Evolutionary conservation across 2,888 invertebrate genomes (phyloP).

Genomic region (Leistus spinibarbis): DNA sequence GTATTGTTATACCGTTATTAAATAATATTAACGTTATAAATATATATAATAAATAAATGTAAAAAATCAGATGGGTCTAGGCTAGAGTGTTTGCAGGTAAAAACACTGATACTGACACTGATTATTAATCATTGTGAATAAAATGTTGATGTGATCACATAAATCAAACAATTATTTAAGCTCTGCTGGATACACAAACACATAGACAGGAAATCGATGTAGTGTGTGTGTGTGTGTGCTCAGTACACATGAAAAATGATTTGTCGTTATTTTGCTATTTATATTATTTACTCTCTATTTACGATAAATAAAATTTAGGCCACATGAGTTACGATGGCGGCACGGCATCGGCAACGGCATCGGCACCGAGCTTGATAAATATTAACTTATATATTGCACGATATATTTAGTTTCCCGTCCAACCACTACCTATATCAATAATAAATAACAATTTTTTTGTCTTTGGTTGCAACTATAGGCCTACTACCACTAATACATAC

Average conservation of each 20-base stretch:
- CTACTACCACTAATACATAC: no score
- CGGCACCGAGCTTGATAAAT: neutral
- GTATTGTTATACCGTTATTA: neutral
- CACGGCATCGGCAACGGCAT: no score
- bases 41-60: neutral
- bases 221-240: neutral
- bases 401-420: neutral
- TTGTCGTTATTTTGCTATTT: conserved; percentile 35
- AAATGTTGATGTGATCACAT: conserved; percentile 21
- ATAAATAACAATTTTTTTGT: neutral
- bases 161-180: conserved; percentile 31
- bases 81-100: neutral
- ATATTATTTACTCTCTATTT: conserved; percentile 35
- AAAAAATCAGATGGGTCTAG: neutral
- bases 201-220: neutral
- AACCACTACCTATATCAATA: neutral
- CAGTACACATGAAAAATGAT: conserved; percentile 32
- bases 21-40: neutral
- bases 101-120: conserved; percentile 22
- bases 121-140: conserved; percentile 33
- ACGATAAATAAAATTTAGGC: conserved; percentile 2
- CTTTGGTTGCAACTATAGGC: no score
- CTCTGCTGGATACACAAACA: neutral
- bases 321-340: neutral
- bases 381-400: neutral